Evolutionary conservation across 2,797 vertebrate species (phyloP).

Genomic region (Alca torda): DNA sequence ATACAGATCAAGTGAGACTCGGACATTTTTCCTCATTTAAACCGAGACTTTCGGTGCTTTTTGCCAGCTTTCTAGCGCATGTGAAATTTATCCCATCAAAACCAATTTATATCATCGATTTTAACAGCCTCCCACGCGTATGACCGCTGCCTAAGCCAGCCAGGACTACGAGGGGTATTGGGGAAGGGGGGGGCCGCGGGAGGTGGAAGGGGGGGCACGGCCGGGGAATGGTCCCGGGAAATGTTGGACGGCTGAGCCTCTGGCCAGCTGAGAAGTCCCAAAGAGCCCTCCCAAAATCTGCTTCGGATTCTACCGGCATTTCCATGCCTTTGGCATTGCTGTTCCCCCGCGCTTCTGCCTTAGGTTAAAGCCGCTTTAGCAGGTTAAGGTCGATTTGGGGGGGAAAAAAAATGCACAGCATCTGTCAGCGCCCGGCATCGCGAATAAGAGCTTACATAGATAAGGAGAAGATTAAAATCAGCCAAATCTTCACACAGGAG

Average conservation of each 20-base stretch:
- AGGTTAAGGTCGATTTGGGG: background rate
- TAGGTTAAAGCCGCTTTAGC: background rate
- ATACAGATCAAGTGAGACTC: background rate
- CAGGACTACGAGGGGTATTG: rapidly evolving
- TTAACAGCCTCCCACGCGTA: background rate
- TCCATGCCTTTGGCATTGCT: background rate
- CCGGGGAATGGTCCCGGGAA: background rate
- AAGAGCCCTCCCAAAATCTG: background rate
- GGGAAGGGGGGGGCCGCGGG: background rate
- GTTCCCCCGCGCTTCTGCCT: rapidly evolving
- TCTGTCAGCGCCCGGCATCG: background rate
- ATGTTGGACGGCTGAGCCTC: background rate
- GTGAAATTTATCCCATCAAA: background rate
- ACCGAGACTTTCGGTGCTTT: background rate
- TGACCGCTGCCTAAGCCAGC: background rate
- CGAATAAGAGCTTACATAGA: background rate
- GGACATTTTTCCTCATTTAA: conserved; percentile 20
- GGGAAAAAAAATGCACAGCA: background rate
- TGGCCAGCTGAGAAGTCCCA: background rate
- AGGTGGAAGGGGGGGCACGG: background rate
- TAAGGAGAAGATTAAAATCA: background rate
- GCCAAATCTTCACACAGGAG: background rate
- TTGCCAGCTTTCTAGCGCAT: background rate
- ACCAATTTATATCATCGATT: background rate
- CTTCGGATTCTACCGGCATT: background rate